Conservation (phyloP, 2,797 vertebrate genomes). For the Borostomias antarcticus region DNA sequence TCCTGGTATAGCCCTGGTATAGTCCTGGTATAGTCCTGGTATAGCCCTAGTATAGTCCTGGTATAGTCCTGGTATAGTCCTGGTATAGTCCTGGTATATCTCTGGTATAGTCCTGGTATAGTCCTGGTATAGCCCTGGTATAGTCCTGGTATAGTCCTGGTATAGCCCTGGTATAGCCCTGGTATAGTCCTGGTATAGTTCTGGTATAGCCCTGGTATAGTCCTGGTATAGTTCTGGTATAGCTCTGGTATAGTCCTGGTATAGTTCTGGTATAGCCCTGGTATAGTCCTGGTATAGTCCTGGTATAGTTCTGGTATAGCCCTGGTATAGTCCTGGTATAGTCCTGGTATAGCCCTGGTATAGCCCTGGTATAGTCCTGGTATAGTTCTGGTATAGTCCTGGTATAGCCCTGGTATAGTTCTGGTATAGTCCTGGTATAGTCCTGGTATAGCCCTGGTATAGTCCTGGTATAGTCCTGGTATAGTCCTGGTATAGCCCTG, state of each 20-base stretch:
- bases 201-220: too few relatives aligned
- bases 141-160: slow-evolving; percentile 37
- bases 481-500: slow-evolving; percentile 37
- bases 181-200: too few relatives aligned
- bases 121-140: slow-evolving; percentile 37
- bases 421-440: slow-evolving; percentile 41
- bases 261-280: too few relatives aligned
- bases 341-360: too few relatives aligned
- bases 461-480: slow-evolving; percentile 37
- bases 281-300: slow-evolving; percentile 35
- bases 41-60: slow-evolving; percentile 38
- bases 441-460: slow-evolving; percentile 38
- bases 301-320: too few relatives aligned
- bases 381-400: slow-evolving; percentile 40
- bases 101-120: slow-evolving; percentile 16
- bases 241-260: too few relatives aligned
- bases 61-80: slow-evolving; percentile 41
- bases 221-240: too few relatives aligned
- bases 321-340: slow-evolving; percentile 16
- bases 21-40: slow-evolving; percentile 39
- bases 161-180: too few relatives aligned
- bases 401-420: slow-evolving; percentile 41
- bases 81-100: slow-evolving; percentile 45
- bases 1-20: slow-evolving; percentile 34
- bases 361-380: too few relatives aligned